phyloP scores from a whole-genome alignment of 2,888 invertebrate genomes.

The Chloromyia formosa region DNA sequence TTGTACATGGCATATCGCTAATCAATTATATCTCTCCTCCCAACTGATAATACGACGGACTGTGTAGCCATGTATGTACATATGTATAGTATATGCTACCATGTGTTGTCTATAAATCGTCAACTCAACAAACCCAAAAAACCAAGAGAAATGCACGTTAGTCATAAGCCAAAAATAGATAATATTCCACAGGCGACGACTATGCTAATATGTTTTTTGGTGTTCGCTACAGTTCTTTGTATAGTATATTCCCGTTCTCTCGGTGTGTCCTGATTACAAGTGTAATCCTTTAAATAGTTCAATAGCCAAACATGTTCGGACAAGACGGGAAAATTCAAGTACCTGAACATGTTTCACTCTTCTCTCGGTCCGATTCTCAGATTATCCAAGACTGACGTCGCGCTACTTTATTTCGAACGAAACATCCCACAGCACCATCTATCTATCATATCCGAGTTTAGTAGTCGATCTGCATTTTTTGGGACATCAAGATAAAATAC shows the following conservation, averaged over 20 bases:
- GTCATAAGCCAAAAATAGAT: slow-evolving; percentile 39
- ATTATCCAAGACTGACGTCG: neutral
- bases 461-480: slow-evolving; percentile 36
- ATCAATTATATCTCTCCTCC: slow-evolving; percentile 22
- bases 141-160: slow-evolving; percentile 15
- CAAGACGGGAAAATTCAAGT: neutral
- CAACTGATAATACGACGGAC: slow-evolving; percentile 27
- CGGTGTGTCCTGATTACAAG: neutral
- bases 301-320: neutral
- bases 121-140: neutral
- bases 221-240: neutral
- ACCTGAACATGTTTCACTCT: slow-evolving; percentile 4
- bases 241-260: neutral
- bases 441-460: slow-evolving; percentile 20
- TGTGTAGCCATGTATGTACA: too few relatives aligned
- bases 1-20: slow-evolving; percentile 20
- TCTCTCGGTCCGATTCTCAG: neutral
- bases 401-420: neutral
- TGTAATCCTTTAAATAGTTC: slow-evolving; percentile 21
- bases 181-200: neutral
- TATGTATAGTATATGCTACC: neutral
- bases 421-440: slow-evolving; percentile 31
- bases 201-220: slow-evolving; percentile 15
- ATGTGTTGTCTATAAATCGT: neutral
- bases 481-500: slow-evolving; percentile 10